Evolutionary conservation across 2,113 vertebrate genomes (phyloP).

Genomic region (Scomber japonicus): DNA sequence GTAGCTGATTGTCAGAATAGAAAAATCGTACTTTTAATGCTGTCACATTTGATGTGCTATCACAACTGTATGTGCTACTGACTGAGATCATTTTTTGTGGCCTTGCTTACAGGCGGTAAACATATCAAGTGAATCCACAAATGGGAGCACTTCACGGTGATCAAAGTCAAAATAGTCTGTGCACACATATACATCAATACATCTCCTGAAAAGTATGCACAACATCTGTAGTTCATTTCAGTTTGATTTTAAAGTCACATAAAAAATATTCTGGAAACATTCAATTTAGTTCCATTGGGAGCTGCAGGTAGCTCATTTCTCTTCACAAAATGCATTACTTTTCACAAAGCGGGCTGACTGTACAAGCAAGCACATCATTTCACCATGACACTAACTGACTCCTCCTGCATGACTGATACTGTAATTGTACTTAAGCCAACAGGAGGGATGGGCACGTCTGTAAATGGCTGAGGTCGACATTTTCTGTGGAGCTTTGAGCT

Average conservation of each 20-base stretch:
- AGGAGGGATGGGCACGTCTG: background rate
- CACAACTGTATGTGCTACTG: background rate
- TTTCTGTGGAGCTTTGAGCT: background rate
- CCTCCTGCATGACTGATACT: background rate
- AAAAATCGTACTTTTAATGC: background rate
- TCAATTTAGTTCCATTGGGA: background rate
- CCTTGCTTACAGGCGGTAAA: background rate
- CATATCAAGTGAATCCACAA: background rate
- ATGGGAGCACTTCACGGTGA: background rate
- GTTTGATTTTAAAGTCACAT: background rate
- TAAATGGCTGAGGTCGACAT: background rate
- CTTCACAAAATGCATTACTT: constrained; percentile 1
- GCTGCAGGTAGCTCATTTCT: background rate
- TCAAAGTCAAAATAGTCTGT: background rate
- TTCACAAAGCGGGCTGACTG: background rate
- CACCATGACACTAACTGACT: background rate
- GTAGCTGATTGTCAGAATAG: constrained; percentile 1
- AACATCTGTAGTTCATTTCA: background rate
- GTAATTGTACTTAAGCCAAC: background rate
- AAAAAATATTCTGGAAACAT: background rate
- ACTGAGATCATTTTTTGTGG: background rate
- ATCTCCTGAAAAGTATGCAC: background rate
- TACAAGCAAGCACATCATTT: constrained; percentile 14
- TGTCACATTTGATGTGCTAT: background rate
- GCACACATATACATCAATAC: background rate